Conservation (phyloP, 2,888 invertebrate genomes). For the Chrysolina haemoptera region DNA sequence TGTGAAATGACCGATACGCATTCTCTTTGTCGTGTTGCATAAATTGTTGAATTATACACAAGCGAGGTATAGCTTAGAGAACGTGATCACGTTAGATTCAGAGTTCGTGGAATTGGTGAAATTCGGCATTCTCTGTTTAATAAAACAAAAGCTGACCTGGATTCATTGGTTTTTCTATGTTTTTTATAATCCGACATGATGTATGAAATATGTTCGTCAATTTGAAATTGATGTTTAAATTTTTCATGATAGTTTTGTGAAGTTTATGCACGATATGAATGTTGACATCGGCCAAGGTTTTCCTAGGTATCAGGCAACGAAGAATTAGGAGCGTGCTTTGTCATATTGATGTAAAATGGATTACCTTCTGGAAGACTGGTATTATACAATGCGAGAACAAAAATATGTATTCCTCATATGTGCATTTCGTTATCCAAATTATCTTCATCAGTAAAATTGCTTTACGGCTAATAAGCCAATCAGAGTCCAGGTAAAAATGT, state of each 20-base stretch:
- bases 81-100: neutral
- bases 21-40: neutral
- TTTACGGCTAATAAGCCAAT: too few relatives aligned
- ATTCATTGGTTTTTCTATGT: neutral
- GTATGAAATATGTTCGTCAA: neutral
- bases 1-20: neutral
- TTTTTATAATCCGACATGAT: neutral
- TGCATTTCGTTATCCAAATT: too few relatives aligned
- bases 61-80: neutral
- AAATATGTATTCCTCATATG: too few relatives aligned
- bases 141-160: neutral
- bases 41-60: neutral
- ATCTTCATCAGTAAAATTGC: too few relatives aligned
- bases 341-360: too few relatives aligned
- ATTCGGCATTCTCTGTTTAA: neutral
- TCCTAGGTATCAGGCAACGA: too few relatives aligned
- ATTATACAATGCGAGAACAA: too few relatives aligned
- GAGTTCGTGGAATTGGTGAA: neutral
- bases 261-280: neutral
- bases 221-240: conserved; percentile 1
- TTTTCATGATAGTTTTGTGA: neutral
- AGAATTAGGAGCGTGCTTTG: too few relatives aligned
- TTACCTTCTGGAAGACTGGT: too few relatives aligned
- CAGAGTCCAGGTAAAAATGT: too few relatives aligned
- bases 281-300: too few relatives aligned